phyloP scores from a whole-genome alignment of 2,113 vertebrate species.

The Myrmophylax atrothorax region DNA sequence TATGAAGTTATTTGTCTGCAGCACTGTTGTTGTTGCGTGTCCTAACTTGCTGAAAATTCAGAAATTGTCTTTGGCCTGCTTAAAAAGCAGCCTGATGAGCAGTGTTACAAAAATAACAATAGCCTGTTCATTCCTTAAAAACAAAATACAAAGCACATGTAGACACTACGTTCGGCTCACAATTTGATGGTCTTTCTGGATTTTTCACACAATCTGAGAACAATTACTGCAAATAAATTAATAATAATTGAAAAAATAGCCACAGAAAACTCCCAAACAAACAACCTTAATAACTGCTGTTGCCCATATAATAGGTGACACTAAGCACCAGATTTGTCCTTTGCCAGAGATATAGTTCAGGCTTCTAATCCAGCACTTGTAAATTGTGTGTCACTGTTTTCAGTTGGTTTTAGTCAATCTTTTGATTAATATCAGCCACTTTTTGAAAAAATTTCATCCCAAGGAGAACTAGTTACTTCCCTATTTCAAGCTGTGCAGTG shows the following conservation, averaged over 20 bases:
- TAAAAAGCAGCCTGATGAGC: not conserved
- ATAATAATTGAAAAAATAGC: not conserved
- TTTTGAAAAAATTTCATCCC: not conserved
- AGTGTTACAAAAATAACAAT: not conserved
- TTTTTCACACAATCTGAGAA: not conserved
- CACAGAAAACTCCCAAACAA: not conserved
- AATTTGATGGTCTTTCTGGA: not conserved
- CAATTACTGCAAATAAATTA: not conserved
- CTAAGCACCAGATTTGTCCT: not conserved
- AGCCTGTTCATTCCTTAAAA: not conserved
- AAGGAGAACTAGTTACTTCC: not conserved
- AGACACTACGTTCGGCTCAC: not conserved
- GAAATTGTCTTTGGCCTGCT: constrained; percentile 7
- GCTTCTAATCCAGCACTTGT: not conserved
- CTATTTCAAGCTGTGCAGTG: not conserved
- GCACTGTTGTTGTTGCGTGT: not conserved
- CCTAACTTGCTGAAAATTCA: constrained; percentile 3
- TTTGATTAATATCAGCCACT: not conserved
- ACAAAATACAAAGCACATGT: not conserved
- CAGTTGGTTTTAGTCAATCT: not conserved
- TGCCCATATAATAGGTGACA: not conserved
- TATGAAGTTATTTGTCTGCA: not conserved
- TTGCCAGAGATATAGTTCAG: not conserved
- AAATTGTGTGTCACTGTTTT: not conserved
- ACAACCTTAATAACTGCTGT: not conserved